Evolutionary conservation across 2,888 invertebrate species (phyloP).

Genomic region (Agriopis aurantiaria): DNA sequence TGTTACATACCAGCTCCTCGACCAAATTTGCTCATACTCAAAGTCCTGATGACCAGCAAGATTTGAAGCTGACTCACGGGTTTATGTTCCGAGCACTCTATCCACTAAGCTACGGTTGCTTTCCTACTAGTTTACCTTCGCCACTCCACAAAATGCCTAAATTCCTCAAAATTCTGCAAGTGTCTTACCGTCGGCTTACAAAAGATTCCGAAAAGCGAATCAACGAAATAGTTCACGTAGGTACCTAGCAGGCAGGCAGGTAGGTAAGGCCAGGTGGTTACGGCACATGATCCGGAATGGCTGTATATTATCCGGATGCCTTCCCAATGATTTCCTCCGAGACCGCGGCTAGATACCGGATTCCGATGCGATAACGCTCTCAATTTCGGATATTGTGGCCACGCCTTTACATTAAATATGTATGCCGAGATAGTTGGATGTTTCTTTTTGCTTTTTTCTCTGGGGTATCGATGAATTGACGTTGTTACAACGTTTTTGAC

Average conservation of each 20-base stretch:
- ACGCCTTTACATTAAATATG: constrained; percentile 78
- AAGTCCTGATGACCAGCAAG: too few relatives aligned
- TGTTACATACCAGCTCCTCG: too few relatives aligned
- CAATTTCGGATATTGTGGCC: constrained; percentile 80
- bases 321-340: constrained; percentile 93
- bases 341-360: constrained; percentile 87
- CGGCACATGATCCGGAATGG: constrained; percentile 78
- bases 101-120: too few relatives aligned
- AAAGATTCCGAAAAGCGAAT: constrained; percentile 37
- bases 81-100: too few relatives aligned
- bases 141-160: not conserved
- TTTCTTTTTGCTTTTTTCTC: constrained; percentile 65
- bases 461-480: constrained; percentile 49
- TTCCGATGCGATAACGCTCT: constrained; percentile 85
- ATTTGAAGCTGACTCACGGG: too few relatives aligned
- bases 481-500: constrained; percentile 16
- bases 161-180: not conserved
- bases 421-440: constrained; percentile 66
- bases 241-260: constrained; percentile 55
- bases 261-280: constrained; percentile 81
- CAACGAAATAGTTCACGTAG: constrained; percentile 77
- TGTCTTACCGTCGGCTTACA: not conserved
- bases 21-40: too few relatives aligned
- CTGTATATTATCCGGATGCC: constrained; percentile 90
- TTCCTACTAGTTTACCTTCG: too few relatives aligned